Evolutionary conservation across 2,888 invertebrate species (phyloP), one percentile per base, ranked within the genome.

Genomic region (Stratiomys singularior): DNA sequence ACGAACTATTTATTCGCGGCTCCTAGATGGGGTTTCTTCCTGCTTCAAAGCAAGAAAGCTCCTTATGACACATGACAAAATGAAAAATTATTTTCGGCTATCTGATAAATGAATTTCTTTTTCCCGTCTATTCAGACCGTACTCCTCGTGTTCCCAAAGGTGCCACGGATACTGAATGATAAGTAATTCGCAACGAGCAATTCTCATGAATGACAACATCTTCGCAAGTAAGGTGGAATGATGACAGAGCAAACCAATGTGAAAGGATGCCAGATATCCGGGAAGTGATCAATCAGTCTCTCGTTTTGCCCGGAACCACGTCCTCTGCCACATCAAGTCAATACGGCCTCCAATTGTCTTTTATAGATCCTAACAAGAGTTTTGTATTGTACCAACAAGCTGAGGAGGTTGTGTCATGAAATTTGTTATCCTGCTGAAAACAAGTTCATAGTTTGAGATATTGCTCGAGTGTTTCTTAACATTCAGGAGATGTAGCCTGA

Each of bases 101-200:
- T 78, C 78, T 78, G 78, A 78, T 78, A 78, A 78, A 78, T 78
- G 78, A 78, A 78, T 78, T 78, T 77, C 78, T 69, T 78, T 78
- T 76, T 46, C 56, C 3, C 37, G 37, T 37, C 9, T 44, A 72
- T 76, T 76, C 23, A 9, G 5, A 37, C 3, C 37, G 9, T 37
- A 9, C 37, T 37, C 27, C 44, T 37, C 60, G 15, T 25, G 5
- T 46, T 4, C n/a, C 13, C 23, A 18, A 76, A 52, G 76, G 66
- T 76, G 44, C 23, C 63, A 52, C 76, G 63, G 56, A 72, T 71
- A 47, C 72, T 78, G 78, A 78, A 77, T 78, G 78, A 78, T 77
- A 78, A 78, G 72, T 78, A 78, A 78, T 78, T 76, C 56, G 9
- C 71, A n/a, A 52, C 28, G 28, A 72, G 71, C 27, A 56, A 52